A percentile compares a stretch with the other conserved stretches of the same genome.
Evolutionary conservation across 2,797 vertebrate species (phyloP).

Genomic region (Perodicticus potto): DNA sequence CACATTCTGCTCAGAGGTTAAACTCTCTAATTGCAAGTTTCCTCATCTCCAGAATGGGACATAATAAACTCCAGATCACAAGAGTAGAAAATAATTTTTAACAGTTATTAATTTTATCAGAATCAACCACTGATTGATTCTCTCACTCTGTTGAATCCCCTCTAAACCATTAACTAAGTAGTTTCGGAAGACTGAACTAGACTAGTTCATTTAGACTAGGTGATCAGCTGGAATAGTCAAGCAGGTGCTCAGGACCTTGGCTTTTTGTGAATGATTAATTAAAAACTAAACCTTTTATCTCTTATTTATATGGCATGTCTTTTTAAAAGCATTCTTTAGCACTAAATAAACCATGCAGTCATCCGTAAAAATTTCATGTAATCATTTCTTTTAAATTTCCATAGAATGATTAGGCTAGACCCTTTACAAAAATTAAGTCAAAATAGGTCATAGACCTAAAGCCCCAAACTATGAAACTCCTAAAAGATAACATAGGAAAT

Average conservation of each 20-base stretch:
- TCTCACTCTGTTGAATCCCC: neutral
- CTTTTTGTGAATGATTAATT: neutral
- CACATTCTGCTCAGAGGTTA: neutral
- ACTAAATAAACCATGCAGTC: neutral
- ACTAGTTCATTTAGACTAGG: neutral
- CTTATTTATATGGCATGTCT: neutral
- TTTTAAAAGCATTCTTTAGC: neutral
- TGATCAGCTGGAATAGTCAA: neutral
- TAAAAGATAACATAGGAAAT: neutral
- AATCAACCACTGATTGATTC: neutral
- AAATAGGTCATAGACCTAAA: conserved; percentile 3
- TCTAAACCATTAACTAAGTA: neutral
- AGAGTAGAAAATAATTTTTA: neutral
- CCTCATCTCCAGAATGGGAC: neutral
- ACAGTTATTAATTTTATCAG: neutral
- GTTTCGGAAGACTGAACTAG: neutral
- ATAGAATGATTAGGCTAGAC: neutral
- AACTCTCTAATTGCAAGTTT: neutral
- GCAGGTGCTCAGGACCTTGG: neutral
- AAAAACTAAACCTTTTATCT: conserved; percentile 28
- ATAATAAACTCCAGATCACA: neutral
- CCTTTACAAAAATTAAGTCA: neutral
- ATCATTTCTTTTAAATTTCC: neutral
- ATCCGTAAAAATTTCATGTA: neutral
- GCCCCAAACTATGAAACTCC: neutral